A percentile compares a stretch with the other conserved stretches of the same genome.
Conservation (phyloP, 2,888 invertebrate genomes). For the Drosophila kanekoi region DNA sequence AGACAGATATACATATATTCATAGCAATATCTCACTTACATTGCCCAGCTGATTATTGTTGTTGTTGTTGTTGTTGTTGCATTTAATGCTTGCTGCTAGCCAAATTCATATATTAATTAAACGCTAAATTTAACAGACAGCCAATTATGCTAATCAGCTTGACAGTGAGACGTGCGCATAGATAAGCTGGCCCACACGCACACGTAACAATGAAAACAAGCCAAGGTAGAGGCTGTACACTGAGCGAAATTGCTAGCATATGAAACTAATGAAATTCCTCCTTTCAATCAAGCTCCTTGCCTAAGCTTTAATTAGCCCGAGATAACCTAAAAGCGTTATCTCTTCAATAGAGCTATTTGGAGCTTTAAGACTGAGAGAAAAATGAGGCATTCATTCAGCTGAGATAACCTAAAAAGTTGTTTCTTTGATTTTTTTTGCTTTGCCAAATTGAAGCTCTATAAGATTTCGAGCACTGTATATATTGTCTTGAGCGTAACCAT, state of each 20-base stretch:
- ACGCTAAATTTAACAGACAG: constrained; percentile 78
- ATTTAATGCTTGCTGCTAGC: constrained; percentile 20
- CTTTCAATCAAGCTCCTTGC: too few species aligned
- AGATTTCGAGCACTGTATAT: constrained; percentile 28
- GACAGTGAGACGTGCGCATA: constrained; percentile 19
- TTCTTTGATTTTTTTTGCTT: neutral
- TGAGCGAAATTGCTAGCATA: constrained; percentile 15
- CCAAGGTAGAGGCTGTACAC: constrained; percentile 25
- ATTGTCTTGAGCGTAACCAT: constrained; percentile 22
- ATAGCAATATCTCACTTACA: neutral
- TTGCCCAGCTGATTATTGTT: constrained; percentile 24
- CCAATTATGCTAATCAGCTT: constrained; percentile 76
- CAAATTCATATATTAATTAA: constrained; percentile 75
- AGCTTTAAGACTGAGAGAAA: too few species aligned
- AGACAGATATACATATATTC: constrained; percentile 1
- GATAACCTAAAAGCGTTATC: neutral
- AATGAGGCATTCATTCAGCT: neutral
- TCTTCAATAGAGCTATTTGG: too few species aligned
- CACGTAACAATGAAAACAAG: constrained; percentile 16
- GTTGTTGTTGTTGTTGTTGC: constrained; percentile 3
- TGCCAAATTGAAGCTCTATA: neutral
- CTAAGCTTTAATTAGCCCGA: neutral
- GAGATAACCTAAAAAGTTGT: neutral
- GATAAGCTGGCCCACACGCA: constrained; percentile 43
- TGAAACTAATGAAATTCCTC: neutral